A percentile compares a stretch with the other conserved stretches of the same genome.
phyloP scores from a whole-genome alignment of 2,797 vertebrate genomes.

The Platalea minor region DNA sequence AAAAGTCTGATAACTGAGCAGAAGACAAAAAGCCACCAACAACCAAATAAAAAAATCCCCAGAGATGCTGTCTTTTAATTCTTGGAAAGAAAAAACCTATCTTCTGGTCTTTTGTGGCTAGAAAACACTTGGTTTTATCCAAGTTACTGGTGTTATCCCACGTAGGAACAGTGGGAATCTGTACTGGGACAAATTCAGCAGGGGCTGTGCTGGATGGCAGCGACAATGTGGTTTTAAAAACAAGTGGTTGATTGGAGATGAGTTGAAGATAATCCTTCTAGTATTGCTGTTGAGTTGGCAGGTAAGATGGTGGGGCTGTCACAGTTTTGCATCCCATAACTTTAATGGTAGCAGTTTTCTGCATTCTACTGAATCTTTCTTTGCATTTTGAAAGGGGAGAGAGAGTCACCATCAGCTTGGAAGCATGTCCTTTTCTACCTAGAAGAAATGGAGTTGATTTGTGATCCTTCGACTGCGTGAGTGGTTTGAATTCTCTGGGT shows the following conservation, averaged over 20 bases:
- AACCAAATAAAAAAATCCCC: background rate
- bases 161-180: background rate
- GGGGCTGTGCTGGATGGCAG: background rate
- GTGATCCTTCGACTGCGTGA: accelerated
- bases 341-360: background rate
- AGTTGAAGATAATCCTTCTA: background rate
- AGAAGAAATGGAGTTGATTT: background rate
- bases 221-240: background rate
- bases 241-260: background rate
- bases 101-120: background rate
- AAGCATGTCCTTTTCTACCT: background rate
- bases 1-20: background rate
- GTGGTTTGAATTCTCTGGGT: background rate
- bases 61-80: background rate
- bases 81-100: background rate
- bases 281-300: background rate
- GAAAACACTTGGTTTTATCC: background rate
- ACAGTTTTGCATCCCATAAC: background rate
- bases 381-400: background rate
- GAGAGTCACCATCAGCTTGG: background rate
- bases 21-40: background rate
- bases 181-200: background rate
- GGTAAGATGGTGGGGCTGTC: background rate
- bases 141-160: background rate
- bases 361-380: background rate